Percentiles rank a stretch among this genome's conserved stretches.
Conservation (phyloP, 2,113 vertebrate genomes). For the Larimichthys crocea region DNA sequence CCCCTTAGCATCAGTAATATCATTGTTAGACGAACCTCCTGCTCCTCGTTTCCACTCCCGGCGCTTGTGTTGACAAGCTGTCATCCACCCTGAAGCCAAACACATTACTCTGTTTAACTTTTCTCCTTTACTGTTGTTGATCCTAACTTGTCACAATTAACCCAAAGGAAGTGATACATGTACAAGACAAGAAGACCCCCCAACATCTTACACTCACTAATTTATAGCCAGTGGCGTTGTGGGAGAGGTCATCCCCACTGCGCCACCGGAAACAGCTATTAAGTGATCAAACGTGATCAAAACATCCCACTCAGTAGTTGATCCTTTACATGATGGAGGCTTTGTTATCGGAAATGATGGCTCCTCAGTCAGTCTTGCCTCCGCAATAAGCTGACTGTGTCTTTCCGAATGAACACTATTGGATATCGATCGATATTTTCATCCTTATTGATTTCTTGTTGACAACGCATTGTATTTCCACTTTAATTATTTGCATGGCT, state of each 20-base stretch:
- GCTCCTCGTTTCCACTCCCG: not conserved
- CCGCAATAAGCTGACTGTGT: slow-evolving; percentile 59
- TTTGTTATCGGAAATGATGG: slow-evolving; percentile 9
- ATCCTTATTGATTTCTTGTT: slow-evolving; percentile 72
- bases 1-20: not conserved
- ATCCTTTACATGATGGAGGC: not conserved
- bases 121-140: not conserved
- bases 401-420: slow-evolving; percentile 49
- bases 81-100: not conserved
- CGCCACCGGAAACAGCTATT: not conserved
- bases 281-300: not conserved
- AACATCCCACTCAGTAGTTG: not conserved
- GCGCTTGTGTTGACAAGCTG: not conserved
- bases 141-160: not conserved
- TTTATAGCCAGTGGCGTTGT: not conserved
- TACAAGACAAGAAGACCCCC: not conserved
- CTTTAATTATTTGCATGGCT: slow-evolving; percentile 81
- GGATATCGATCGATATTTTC: slow-evolving; percentile 68
- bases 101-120: not conserved
- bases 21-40: not conserved
- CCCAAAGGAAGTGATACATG: not conserved
- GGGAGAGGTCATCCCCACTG: not conserved
- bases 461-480: slow-evolving; percentile 68
- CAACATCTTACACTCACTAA: not conserved
- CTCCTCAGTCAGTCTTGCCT: slow-evolving; percentile 14